These are phyloP conservation scores for Pachydiplax longipennis DNA, from an alignment of 2,888 invertebrate genomes.

Conservation along the genomic window DNA sequence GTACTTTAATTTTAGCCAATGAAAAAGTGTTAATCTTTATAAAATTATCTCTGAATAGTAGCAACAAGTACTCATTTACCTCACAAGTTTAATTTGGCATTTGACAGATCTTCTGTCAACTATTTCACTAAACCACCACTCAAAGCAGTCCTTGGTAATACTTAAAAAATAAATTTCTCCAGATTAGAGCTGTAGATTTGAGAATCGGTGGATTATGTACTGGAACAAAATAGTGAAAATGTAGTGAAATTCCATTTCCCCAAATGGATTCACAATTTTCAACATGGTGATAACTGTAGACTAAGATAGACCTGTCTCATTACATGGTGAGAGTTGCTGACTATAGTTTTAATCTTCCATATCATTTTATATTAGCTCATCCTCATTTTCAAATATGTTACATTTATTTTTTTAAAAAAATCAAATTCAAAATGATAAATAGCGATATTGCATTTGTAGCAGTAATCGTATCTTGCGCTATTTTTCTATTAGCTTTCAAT, in stretches of 20 bases:
- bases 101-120: not conserved
- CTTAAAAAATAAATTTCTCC: not conserved
- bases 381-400: slow-evolving; percentile 2
- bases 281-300: too few relatives aligned
- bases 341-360: not conserved
- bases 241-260: too few relatives aligned
- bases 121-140: not conserved
- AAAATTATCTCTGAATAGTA: too few relatives aligned
- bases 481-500: slow-evolving; percentile 21
- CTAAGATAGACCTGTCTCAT: not conserved
- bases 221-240: not conserved
- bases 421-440: not conserved
- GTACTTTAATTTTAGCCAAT: too few relatives aligned
- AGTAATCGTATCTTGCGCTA: not conserved
- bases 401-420: slow-evolving; percentile 28
- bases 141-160: not conserved
- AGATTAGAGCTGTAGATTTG: not conserved
- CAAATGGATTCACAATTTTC: too few relatives aligned
- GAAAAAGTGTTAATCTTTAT: too few relatives aligned
- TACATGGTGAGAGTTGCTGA: not conserved
- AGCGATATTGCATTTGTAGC: slow-evolving; percentile 11
- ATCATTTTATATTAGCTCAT: not conserved
- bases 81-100: not conserved
- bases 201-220: too few relatives aligned
- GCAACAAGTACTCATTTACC: too few relatives aligned